These are phyloP conservation scores for Cryptophagus acutangulus DNA, from an alignment of 2,888 invertebrate genomes.

Conservation along the genomic window DNA sequence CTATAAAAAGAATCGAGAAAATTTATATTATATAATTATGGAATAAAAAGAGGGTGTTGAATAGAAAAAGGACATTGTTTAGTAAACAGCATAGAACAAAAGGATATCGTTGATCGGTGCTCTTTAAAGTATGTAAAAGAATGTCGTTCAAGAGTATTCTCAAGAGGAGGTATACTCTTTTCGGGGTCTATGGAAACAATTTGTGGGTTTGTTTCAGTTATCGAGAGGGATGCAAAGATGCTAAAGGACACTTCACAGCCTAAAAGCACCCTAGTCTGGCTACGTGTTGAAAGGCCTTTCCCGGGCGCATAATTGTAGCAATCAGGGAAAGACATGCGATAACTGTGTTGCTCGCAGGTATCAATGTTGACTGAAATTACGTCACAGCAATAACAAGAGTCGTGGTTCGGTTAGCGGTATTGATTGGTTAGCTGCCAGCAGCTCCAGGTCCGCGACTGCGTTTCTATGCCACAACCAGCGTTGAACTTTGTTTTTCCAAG, in stretches of 20 bases:
- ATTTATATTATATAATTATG: too few species aligned
- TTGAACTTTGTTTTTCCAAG: constrained; percentile 32
- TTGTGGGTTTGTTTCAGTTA: constrained; percentile 2
- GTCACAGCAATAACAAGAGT: constrained; percentile 41
- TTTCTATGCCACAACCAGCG: constrained; percentile 35
- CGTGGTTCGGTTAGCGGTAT: constrained; percentile 40
- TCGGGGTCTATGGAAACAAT: not conserved
- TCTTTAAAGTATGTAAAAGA: too few species aligned
- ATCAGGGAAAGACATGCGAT: constrained; percentile 13
- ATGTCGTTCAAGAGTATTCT: not conserved
- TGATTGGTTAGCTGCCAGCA: constrained; percentile 47
- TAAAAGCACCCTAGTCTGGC: constrained; percentile 11
- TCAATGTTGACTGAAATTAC: constrained; percentile 44
- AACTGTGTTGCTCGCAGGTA: constrained; percentile 33
- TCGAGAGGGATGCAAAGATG: constrained; percentile 2
- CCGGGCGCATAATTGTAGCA: constrained; percentile 17
- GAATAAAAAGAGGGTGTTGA: too few species aligned
- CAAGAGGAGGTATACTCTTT: too few species aligned
- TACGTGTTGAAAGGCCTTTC: constrained; percentile 19
- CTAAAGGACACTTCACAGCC: constrained; percentile 4
- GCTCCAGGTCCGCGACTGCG: constrained; percentile 51
- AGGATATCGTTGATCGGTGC: too few species aligned
- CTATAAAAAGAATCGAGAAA: too few species aligned
- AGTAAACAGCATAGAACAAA: too few species aligned
- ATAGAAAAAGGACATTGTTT: too few species aligned